A percentile compares a stretch with the other conserved stretches of the same genome.
Conservation (phyloP, 2,797 vertebrate species). For the Xyrichtys novacula region DNA sequence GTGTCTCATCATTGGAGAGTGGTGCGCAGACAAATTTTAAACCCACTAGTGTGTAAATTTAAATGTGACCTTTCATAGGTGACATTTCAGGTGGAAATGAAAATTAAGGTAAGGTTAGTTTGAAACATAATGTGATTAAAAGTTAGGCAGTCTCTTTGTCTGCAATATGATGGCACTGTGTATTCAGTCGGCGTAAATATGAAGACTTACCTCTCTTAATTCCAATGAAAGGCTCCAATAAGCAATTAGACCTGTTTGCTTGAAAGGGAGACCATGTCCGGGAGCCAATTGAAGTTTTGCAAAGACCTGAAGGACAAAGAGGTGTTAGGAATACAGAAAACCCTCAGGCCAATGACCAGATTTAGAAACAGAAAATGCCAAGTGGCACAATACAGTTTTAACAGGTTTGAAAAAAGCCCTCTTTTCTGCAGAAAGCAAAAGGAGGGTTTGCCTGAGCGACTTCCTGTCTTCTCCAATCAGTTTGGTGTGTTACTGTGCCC, state of each 20-base stretch:
- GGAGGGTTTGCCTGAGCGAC: slow-evolving; percentile 13
- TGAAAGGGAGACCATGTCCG: slow-evolving; percentile 22
- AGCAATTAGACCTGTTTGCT: slow-evolving; percentile 50
- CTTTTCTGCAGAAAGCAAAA: too few relatives aligned
- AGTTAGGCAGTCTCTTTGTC: slow-evolving; percentile 7
- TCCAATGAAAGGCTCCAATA: slow-evolving; percentile 52
- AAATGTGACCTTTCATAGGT: background rate
- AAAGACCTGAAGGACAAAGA: slow-evolving; percentile 37
- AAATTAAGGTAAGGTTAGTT: background rate
- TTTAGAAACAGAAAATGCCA: slow-evolving; percentile 51
- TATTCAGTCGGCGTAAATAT: slow-evolving; percentile 6
- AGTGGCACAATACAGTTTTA: slow-evolving; percentile 27
- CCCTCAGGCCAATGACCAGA: slow-evolving; percentile 30
- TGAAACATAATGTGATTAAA: slow-evolving; percentile 12
- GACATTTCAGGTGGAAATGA: slow-evolving; percentile 1
- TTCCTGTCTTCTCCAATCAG: slow-evolving; percentile 19
- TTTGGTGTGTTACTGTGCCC: slow-evolving; percentile 15
- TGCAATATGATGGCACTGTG: slow-evolving; percentile 11
- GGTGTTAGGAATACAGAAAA: slow-evolving; percentile 27
- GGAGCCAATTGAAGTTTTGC: slow-evolving; percentile 50
- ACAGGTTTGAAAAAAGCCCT: slow-evolving; percentile 19
- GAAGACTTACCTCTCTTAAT: slow-evolving; percentile 32
- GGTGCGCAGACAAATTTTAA: background rate
- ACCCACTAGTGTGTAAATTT: background rate
- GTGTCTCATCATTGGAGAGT: background rate